Percentiles rank a stretch among this genome's conserved stretches.
Conservation (phyloP, 2,797 vertebrate genomes). For the Selene dorsalis region DNA sequence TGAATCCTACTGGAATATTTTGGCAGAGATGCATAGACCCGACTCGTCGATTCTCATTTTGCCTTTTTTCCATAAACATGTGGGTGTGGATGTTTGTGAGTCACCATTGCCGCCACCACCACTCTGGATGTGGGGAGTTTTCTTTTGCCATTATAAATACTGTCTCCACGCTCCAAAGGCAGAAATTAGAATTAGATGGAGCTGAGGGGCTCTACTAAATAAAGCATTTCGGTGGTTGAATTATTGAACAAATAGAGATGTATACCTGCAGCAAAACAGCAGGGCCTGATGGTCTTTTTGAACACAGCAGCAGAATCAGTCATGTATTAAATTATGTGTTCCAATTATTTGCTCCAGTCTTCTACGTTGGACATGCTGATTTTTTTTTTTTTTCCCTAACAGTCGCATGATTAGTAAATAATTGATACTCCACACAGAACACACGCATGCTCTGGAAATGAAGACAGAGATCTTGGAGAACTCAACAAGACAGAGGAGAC, state of each 20-base stretch:
- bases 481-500: background rate
- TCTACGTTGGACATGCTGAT: conserved; percentile 14
- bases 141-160: conserved; percentile 57
- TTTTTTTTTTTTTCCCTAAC: background rate
- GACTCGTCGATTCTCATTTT: conserved; percentile 28
- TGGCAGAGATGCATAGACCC: conserved; percentile 46
- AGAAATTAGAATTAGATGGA: conserved; percentile 68
- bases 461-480: background rate
- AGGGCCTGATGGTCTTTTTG: conserved; percentile 51
- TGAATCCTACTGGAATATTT: conserved; percentile 48
- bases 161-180: conserved; percentile 53
- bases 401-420: conserved; percentile 49
- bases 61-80: conserved; percentile 59
- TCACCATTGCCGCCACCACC: conserved; percentile 25
- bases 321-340: conserved; percentile 73
- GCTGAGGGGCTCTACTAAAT: conserved; percentile 73
- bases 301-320: conserved; percentile 62
- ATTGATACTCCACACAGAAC: conserved; percentile 35
- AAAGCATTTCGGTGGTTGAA: conserved; percentile 75
- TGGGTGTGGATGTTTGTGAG: conserved; percentile 38
- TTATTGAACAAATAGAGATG: conserved; percentile 81
- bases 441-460: conserved; percentile 1
- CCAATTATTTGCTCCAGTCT: conserved; percentile 55
- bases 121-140: conserved; percentile 39
- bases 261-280: conserved; percentile 78